Evolutionary conservation across 2,888 invertebrate species (phyloP).

Genomic region (Oligia latruncula): DNA sequence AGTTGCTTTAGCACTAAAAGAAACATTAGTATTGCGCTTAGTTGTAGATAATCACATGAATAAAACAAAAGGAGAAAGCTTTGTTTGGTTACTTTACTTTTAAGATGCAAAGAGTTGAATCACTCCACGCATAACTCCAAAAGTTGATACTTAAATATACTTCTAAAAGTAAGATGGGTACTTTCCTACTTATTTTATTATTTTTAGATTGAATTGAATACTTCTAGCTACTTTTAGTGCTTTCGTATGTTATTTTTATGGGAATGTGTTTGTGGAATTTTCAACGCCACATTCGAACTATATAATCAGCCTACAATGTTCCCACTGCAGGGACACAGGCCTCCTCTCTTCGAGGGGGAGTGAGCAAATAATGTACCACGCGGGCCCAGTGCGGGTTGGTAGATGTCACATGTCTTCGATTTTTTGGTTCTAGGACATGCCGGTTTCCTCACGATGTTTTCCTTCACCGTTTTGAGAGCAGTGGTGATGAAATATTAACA

Average conservation of each 20-base stretch:
- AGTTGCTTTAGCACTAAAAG: slow-evolving; percentile 8
- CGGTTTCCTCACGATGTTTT: no score
- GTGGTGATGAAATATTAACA: no score
- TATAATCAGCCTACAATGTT: no score
- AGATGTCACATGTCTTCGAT: no score
- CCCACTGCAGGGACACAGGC: no score
- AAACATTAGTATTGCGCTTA: slow-evolving; percentile 5
- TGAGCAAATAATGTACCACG: no score
- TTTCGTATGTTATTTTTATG: not conserved
- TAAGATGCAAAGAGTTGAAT: not conserved
- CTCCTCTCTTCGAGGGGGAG: no score
- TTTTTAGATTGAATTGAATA: not conserved
- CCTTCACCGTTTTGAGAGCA: no score
- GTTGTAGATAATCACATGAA: not conserved
- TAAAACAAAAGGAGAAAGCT: not conserved
- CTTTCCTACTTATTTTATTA: not conserved
- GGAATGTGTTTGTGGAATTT: not conserved
- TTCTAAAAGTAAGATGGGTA: not conserved
- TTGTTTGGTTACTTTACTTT: not conserved
- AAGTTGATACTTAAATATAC: not conserved
- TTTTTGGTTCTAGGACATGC: no score
- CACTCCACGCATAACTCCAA: not conserved
- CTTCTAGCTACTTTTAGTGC: not conserved
- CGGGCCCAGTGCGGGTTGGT: no score
- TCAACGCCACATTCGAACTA: no score